A percentile compares a stretch with the other conserved stretches of the same genome.
These are phyloP conservation scores for Colostygia pectinataria DNA, from an alignment of 2,888 invertebrate species.

Conservation along the genomic window DNA sequence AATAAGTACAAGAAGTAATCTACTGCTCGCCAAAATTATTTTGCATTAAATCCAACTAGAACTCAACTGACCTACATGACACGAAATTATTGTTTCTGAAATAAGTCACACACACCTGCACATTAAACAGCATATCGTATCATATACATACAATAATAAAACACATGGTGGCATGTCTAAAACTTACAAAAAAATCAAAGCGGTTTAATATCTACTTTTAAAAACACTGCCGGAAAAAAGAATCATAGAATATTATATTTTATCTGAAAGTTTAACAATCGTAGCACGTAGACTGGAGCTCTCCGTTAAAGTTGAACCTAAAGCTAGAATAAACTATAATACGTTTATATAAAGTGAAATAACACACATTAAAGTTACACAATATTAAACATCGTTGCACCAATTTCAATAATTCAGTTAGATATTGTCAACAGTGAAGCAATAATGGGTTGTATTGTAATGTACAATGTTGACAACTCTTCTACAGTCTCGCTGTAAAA, in stretches of 20 bases:
- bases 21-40: too few species aligned
- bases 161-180: too few species aligned
- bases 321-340: conserved; percentile 11
- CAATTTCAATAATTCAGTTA: conserved; percentile 66
- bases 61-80: too few species aligned
- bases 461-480: conserved; percentile 75
- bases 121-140: too few species aligned
- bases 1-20: too few species aligned
- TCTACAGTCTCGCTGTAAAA: conserved; percentile 71
- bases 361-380: conserved; percentile 5
- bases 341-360: conserved; percentile 1
- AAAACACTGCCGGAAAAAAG: neutral
- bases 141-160: too few species aligned
- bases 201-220: too few species aligned
- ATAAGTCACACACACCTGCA: too few species aligned
- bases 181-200: too few species aligned
- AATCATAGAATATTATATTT: neutral
- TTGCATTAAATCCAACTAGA: too few species aligned
- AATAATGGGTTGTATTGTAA: conserved; percentile 74
- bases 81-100: too few species aligned
- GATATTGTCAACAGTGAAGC: conserved; percentile 64
- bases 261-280: neutral
- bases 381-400: conserved; percentile 63
- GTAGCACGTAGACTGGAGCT: conserved; percentile 10
- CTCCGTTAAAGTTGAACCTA: conserved; percentile 15